A percentile compares a stretch with the other conserved stretches of the same genome.
Evolutionary conservation across 2,113 vertebrate genomes (phyloP).

Genomic region (Eulacestoma nigropectus): DNA sequence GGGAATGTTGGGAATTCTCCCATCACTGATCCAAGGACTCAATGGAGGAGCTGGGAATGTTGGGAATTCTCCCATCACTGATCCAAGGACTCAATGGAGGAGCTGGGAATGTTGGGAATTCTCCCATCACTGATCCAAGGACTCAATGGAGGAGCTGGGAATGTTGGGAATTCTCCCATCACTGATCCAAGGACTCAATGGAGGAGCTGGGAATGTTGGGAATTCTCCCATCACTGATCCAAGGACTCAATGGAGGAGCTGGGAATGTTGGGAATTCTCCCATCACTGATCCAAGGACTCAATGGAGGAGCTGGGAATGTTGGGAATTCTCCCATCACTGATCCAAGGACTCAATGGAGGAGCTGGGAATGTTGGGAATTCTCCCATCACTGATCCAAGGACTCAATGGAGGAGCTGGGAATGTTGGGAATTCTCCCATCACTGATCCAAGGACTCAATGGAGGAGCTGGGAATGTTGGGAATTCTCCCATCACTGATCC

Average conservation of each 20-base stretch:
- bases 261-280: too few relatives aligned
- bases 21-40: not conserved
- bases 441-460: not conserved
- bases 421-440: not conserved
- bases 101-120: not conserved
- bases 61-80: too few relatives aligned
- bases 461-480: too few relatives aligned
- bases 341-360: not conserved
- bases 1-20: not conserved
- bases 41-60: accelerated
- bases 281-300: not conserved
- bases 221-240: not conserved
- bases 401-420: not conserved
- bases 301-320: not conserved
- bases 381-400: not conserved
- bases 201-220: not conserved
- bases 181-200: not conserved
- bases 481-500: too few relatives aligned
- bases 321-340: not conserved
- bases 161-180: too few relatives aligned
- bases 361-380: too few relatives aligned
- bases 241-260: accelerated
- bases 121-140: not conserved
- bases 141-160: accelerated
- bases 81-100: not conserved